These are phyloP conservation scores for Sarcophilus harrisii DNA, from an alignment of 2,797 vertebrate species.

Conservation along the genomic window DNA sequence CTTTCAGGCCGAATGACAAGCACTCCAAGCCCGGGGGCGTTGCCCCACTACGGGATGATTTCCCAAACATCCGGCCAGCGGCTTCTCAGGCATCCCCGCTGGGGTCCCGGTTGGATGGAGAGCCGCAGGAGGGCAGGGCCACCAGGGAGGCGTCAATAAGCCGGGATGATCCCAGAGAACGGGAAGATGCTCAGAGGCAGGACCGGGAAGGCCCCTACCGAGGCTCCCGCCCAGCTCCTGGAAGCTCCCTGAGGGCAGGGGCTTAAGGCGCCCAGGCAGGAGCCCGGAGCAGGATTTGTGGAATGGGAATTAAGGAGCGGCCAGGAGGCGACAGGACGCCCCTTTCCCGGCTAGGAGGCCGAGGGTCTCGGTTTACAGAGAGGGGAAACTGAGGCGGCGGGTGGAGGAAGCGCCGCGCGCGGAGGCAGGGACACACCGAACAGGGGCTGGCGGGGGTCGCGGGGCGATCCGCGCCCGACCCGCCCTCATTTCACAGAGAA, in stretches of 20 bases:
- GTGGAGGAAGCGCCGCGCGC: too few relatives aligned
- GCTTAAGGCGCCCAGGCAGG: not conserved
- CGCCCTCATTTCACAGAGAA: not conserved
- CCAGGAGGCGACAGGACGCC: rapidly evolving
- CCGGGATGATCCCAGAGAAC: too few relatives aligned
- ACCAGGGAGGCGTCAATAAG: too few relatives aligned
- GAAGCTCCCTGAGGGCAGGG: not conserved
- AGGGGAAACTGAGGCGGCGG: not conserved
- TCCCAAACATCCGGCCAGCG: too few relatives aligned
- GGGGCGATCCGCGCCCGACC: too few relatives aligned
- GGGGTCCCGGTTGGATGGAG: not conserved
- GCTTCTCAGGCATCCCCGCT: too few relatives aligned
- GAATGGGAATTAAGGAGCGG: too few relatives aligned
- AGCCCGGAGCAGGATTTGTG: rapidly evolving
- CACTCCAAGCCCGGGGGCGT: too few relatives aligned
- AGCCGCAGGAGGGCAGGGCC: not conserved
- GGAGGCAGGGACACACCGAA: not conserved
- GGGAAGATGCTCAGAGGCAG: too few relatives aligned
- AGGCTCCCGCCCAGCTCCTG: not conserved
- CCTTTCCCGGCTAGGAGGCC: too few relatives aligned
- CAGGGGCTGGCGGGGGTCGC: not conserved
- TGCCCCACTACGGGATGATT: too few relatives aligned
- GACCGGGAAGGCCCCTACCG: not conserved
- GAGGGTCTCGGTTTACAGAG: not conserved
- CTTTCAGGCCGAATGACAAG: too few relatives aligned